Conservation (phyloP, 2,888 invertebrate genomes). For the Tenodera sinensis region DNA sequence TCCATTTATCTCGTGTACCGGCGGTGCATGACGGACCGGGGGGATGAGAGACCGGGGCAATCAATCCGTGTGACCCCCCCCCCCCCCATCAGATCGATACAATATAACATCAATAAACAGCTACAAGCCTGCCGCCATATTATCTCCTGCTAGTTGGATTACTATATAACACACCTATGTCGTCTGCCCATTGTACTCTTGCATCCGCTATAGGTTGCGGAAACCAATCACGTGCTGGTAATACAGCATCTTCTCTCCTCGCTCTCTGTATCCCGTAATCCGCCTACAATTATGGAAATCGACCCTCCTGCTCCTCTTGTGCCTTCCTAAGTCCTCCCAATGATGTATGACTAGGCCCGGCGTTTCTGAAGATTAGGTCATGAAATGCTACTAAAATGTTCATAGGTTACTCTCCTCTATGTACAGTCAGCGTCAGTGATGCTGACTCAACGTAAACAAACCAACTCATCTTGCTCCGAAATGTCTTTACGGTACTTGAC, state of each 20-base stretch:
- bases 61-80: conserved; percentile 9
- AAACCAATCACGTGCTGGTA: not conserved
- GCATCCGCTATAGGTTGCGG: not conserved
- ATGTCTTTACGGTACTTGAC: too few species aligned
- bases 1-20: conserved; percentile 5
- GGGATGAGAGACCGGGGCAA: not conserved
- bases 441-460: too few species aligned
- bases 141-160: conserved; percentile 13
- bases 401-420: too few species aligned
- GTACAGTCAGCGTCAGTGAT: too few species aligned
- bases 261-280: not conserved
- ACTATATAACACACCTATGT: conserved; percentile 6
- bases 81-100: conserved; percentile 4
- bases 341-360: too few species aligned
- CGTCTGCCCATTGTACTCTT: not conserved
- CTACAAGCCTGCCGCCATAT: conserved; percentile 9
- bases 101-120: conserved; percentile 18
- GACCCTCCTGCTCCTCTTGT: too few species aligned
- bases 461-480: too few species aligned
- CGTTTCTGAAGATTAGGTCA: too few species aligned
- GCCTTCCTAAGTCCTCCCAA: too few species aligned
- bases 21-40: not conserved
- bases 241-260: not conserved
- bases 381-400: too few species aligned
- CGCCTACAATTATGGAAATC: too few species aligned